These are phyloP conservation scores for Petrosia ficiformis DNA, from an alignment of 37 sponge, comb jelly and placozoan genomes.

Conservation along the genomic window DNA sequence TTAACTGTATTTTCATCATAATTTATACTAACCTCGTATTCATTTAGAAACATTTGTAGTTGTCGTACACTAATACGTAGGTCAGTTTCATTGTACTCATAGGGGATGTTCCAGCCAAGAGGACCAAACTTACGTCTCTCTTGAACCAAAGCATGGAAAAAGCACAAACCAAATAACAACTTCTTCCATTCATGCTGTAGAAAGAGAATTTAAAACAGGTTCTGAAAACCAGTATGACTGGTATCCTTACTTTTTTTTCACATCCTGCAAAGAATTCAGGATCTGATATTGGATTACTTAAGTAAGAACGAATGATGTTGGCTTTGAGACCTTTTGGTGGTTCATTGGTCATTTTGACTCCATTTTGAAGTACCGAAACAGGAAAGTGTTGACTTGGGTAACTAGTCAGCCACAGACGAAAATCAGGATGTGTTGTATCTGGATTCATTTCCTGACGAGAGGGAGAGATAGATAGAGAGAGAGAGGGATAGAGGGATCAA, in stretches of 20 bases:
- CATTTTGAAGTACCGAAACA: constrained; percentile 97
- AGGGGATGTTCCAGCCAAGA: constrained; percentile 98
- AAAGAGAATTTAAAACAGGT: neutral
- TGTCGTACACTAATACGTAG: constrained; percentile 96
- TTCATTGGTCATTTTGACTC: constrained; percentile 99
- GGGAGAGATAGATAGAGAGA: no score
- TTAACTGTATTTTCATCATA: no score
- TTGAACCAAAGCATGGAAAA: constrained; percentile 98
- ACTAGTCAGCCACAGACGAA: constrained; percentile 96
- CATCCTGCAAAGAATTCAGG: constrained; percentile 90
- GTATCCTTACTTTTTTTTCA: constrained; percentile 56
- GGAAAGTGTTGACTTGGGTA: constrained; percentile 98
- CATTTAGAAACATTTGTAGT: constrained; percentile 97
- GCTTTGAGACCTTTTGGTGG: constrained; percentile 98
- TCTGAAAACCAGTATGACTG: neutral
- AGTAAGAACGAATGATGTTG: constrained; percentile 94
- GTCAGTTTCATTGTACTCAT: constrained; percentile 99
- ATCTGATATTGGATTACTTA: constrained; percentile 93
- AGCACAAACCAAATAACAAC: constrained; percentile 95
- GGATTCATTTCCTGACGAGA: constrained; percentile 92
- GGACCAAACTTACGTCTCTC: constrained; percentile 97
- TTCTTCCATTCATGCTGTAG: constrained; percentile 81
- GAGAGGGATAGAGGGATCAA: constrained; percentile 1
- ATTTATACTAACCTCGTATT: constrained; percentile 98
- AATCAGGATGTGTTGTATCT: constrained; percentile 95